These are phyloP conservation scores for Meteorus sp. DNA, from an alignment of 1,140 invertebrate species.

Conservation along the genomic window DNA sequence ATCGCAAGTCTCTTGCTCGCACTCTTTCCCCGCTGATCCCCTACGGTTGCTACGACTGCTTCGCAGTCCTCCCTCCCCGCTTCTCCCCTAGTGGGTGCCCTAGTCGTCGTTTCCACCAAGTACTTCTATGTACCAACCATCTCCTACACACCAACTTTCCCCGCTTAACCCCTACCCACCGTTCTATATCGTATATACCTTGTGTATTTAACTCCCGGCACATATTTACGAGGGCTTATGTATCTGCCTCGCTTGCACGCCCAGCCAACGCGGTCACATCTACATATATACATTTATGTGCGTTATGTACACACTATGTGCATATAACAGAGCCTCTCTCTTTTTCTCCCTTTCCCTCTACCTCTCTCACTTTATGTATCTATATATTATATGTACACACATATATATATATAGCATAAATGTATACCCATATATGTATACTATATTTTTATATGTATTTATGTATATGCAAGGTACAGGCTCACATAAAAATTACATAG, in stretches of 20 bases:
- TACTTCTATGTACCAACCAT: conserved; percentile 55
- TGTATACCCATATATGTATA: conserved; percentile 12
- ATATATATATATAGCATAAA: conserved; percentile 10
- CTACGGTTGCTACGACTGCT: no score
- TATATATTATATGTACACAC: no score
- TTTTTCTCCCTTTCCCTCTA: no score
- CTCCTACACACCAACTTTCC: conserved; percentile 52
- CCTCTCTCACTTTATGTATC: no score
- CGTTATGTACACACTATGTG: conserved; percentile 9
- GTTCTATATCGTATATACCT: conserved; percentile 41
- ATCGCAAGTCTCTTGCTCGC: conserved; percentile 21
- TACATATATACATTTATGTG: conserved; percentile 29
- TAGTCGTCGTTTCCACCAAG: conserved; percentile 57
- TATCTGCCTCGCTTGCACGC: conserved; percentile 4
- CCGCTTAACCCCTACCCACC: not conserved
- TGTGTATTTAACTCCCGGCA: conserved; percentile 45
- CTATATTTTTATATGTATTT: conserved; percentile 20
- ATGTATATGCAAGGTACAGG: conserved; percentile 21
- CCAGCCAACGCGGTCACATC: conserved; percentile 27
- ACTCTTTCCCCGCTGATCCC: no score
- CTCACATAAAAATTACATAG: conserved; percentile 40
- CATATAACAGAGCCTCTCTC: no score
- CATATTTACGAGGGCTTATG: conserved; percentile 34
- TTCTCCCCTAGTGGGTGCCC: conserved; percentile 42
- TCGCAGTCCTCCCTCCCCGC: conserved; percentile 14